Evolutionary conservation across 2,888 invertebrate species (phyloP).

Genomic region (Hirtodrosophila histrioides): DNA sequence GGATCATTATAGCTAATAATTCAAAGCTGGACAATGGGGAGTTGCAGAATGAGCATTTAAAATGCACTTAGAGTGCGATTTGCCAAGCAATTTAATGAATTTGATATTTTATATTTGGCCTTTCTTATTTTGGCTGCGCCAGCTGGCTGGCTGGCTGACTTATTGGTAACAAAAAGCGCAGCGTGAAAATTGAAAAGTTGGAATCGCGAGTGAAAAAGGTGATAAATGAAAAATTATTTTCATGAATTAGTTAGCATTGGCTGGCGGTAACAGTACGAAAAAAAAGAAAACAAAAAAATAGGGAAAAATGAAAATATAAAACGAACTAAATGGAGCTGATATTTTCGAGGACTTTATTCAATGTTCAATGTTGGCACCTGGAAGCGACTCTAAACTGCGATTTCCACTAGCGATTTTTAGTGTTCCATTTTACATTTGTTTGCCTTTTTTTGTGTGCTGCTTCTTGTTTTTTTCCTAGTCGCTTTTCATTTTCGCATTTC

Average conservation of each 20-base stretch:
- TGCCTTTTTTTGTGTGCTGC: neutral
- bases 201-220: constrained; percentile 15
- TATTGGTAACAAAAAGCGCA: constrained; percentile 10
- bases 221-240: constrained; percentile 41
- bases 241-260: constrained; percentile 37
- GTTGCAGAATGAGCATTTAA: constrained; percentile 1
- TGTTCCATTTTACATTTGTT: constrained; percentile 6
- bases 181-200: constrained; percentile 12
- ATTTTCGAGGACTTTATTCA: constrained; percentile 37
- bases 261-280: neutral
- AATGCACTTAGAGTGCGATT: constrained; percentile 30
- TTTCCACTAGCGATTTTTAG: constrained; percentile 15
- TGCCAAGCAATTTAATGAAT: constrained; percentile 37
- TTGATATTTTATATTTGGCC: constrained; percentile 25
- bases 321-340: constrained; percentile 15
- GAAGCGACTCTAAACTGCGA: constrained; percentile 23
- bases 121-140: constrained; percentile 15
- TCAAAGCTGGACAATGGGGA: constrained; percentile 1
- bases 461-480: constrained; percentile 1
- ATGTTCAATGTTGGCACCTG: constrained; percentile 16
- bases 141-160: constrained; percentile 5
- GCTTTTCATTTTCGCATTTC: constrained; percentile 40
- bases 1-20: no score
- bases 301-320: neutral
- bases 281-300: neutral